These are phyloP conservation scores for Lota lota DNA, from an alignment of 2,113 vertebrate genomes.

Conservation along the genomic window DNA sequence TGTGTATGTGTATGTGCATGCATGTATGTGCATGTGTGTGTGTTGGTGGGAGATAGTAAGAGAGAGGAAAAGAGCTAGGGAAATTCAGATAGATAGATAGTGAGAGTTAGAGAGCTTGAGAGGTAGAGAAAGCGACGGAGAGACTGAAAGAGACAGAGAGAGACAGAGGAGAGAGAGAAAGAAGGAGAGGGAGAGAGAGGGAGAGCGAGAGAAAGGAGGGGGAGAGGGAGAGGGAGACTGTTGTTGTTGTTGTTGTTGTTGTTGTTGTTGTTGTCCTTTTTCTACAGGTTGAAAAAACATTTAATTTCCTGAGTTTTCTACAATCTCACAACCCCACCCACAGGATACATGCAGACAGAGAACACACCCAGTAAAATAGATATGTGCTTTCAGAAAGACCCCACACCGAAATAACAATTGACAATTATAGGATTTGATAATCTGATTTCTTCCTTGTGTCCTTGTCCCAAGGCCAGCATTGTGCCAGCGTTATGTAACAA, in stretches of 20 bases:
- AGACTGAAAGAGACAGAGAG: too few relatives aligned
- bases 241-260: constrained; percentile 51
- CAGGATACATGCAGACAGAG: constrained; percentile 39
- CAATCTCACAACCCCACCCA: constrained; percentile 51
- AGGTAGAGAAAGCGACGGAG: too few relatives aligned
- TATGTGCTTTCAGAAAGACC: constrained; percentile 25
- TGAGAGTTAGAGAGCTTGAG: too few relatives aligned
- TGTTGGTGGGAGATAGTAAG: too few relatives aligned
- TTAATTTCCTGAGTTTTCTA: constrained; percentile 64
- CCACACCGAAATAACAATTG: background rate
- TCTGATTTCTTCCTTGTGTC: background rate
- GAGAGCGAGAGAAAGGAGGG: too few relatives aligned
- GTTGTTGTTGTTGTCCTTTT: constrained; percentile 54
- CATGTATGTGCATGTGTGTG: too few relatives aligned
- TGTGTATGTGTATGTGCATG: too few relatives aligned
- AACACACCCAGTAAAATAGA: constrained; percentile 32
- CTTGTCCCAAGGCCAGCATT: background rate
- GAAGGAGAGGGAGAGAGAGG: too few relatives aligned
- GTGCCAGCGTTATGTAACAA: background rate
- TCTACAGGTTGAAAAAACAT: constrained; percentile 66
- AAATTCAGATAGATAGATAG: too few relatives aligned
- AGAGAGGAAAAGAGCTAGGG: too few relatives aligned
- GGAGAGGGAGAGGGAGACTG: too few relatives aligned
- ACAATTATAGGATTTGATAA: background rate
- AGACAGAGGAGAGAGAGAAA: too few relatives aligned